Evolutionary conservation across 2,113 vertebrate species (phyloP), one percentile per base, ranked within the genome.

Genomic region (Zeus faber): DNA sequence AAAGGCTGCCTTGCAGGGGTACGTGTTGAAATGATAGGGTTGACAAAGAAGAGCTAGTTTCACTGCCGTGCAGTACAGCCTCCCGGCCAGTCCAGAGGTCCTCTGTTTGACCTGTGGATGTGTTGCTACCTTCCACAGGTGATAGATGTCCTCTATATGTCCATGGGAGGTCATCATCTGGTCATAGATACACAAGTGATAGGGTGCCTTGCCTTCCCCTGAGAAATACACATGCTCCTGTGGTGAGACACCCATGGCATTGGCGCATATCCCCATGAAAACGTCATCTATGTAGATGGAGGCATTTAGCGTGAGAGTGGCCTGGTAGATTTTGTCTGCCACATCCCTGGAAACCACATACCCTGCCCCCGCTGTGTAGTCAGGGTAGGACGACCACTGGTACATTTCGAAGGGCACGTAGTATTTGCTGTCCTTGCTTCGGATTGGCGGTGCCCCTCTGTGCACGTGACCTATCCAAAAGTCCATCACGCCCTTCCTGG

Each of bases 121-220:
- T 4, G 91, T 96, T n/a, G 90, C 93, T 25, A 82, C 82, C 71
- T 68, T 86, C 97, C 97, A 98, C n/a, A 98, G 79, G 35, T 89
- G 70, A 16, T 87, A 70, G 52, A 96, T 90, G 49, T 98, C 94
- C 22, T 91, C 77, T 22, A 93, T 80, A 0, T 99, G 96, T 58
- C 95, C 93, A 0, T 98, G 95, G 41, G 97, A 99, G 2, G 95
- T 99, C 74, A 98, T 94, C 95, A 98, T 98, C 85, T 91, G 91
- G 29, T 92, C 73, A 35, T 94, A 98, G 83, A 98, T 95, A 56
- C 97, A 99, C 20, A 72, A 81, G 78, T 99, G 95, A 70, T 96
- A 90, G 0, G 91, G 93, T 4, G 93, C 85, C 62, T 93, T 96
- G 21, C 91, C 93, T 85, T 95, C 95, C 27, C 96, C 96, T 27